These are phyloP conservation scores for Eilema sororculum DNA, from an alignment of 2,888 invertebrate species.

Conservation along the genomic window DNA sequence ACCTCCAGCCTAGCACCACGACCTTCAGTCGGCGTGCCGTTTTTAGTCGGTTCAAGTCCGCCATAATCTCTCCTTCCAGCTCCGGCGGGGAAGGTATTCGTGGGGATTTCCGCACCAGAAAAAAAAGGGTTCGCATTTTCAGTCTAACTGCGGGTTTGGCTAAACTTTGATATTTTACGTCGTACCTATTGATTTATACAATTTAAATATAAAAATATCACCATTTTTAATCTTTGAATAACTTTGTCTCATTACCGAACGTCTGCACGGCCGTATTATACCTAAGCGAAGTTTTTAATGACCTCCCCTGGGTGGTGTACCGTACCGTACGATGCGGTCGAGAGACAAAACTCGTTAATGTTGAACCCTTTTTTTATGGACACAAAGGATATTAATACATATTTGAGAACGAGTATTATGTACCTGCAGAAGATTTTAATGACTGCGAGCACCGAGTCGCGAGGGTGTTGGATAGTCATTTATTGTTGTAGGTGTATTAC, in stretches of 20 bases:
- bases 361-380: slow-evolving; percentile 61
- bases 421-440: slow-evolving; percentile 49
- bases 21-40: no score
- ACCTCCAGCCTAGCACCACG: no score
- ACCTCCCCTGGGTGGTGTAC: slow-evolving; percentile 57
- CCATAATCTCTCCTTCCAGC: no score
- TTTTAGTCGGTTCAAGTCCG: no score
- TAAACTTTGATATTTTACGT: no score
- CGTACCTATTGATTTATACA: background rate
- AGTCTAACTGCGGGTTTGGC: no score
- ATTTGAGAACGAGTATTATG: slow-evolving; percentile 55
- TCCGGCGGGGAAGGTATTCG: no score
- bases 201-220: background rate
- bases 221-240: slow-evolving; percentile 18
- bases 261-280: slow-evolving; percentile 45
- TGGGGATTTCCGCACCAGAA: no score
- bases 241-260: slow-evolving; percentile 23
- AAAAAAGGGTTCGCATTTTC: no score
- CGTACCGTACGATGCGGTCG: slow-evolving; percentile 49
- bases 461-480: slow-evolving; percentile 22
- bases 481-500: slow-evolving; percentile 11
- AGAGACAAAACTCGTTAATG: slow-evolving; percentile 66
- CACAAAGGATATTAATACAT: slow-evolving; percentile 57
- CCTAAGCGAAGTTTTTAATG: slow-evolving; percentile 63
- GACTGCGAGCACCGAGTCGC: slow-evolving; percentile 19